Evolutionary conservation across 2,113 vertebrate genomes (phyloP).

Genomic region (Sarotherodon lohbergeri): DNA sequence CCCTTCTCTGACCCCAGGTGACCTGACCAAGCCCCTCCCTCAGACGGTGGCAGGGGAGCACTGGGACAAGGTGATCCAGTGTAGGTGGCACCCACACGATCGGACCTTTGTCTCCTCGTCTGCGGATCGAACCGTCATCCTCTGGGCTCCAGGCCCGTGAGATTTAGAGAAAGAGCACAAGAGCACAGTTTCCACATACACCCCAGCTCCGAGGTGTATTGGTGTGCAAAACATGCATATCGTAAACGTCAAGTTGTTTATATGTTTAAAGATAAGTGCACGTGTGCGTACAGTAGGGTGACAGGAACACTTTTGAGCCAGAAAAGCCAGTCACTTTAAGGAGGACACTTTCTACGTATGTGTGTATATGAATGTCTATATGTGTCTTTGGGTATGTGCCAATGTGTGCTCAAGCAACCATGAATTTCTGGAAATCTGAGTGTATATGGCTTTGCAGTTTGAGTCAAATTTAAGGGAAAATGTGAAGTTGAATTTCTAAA

Average conservation of each 20-base stretch:
- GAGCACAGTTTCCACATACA: neutral
- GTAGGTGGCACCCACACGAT: slow-evolving; percentile 91
- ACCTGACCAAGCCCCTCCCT: slow-evolving; percentile 93
- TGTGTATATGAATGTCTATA: neutral
- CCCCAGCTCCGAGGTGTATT: slow-evolving; percentile 37
- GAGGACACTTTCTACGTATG: neutral
- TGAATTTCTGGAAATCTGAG: neutral
- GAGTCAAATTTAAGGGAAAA: neutral
- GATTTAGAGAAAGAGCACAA: neutral
- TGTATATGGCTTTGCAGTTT: neutral
- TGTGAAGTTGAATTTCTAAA: neutral
- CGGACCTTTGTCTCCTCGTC: slow-evolving; percentile 93
- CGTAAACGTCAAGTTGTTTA: neutral
- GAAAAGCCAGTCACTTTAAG: neutral
- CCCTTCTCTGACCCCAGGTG: slow-evolving; percentile 71
- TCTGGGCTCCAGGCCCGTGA: slow-evolving; percentile 85
- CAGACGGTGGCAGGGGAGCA: slow-evolving; percentile 90
- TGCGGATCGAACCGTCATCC: slow-evolving; percentile 91
- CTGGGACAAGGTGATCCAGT: slow-evolving; percentile 97
- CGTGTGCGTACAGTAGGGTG: neutral
- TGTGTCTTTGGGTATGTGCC: slow-evolving; percentile 19
- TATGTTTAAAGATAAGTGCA: neutral
- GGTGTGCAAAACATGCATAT: neutral
- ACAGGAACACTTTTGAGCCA: neutral
- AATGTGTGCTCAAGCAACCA: slow-evolving; percentile 34